Conservation (phyloP, 2,797 vertebrate genomes). For the Okamejei kenojei region DNA sequence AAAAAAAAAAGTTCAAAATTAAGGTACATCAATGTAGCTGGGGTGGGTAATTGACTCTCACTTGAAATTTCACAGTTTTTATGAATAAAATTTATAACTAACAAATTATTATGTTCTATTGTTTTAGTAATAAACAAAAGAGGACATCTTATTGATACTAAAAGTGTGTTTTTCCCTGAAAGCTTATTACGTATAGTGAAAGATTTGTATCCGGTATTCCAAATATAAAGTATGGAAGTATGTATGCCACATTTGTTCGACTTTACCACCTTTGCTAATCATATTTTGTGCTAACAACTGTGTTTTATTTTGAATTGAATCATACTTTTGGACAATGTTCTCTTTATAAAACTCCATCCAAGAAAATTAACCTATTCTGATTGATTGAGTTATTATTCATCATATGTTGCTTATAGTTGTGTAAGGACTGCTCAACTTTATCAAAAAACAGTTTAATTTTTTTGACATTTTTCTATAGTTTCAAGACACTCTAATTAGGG, state of each 20-base stretch:
- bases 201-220: background rate
- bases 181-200: background rate
- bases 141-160: background rate
- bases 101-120: background rate
- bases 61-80: background rate
- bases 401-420: background rate
- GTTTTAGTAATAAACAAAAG: background rate
- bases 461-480: conserved; percentile 59
- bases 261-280: background rate
- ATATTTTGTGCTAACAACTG: background rate
- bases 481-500: conserved; percentile 62
- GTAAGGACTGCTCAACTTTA: background rate
- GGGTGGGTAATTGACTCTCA: background rate
- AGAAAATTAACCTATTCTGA: background rate
- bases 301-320: background rate
- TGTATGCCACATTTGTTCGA: background rate
- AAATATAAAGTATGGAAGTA: background rate
- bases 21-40: background rate
- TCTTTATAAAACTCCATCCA: background rate
- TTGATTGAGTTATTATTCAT: background rate
- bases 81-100: background rate
- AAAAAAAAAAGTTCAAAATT: background rate
- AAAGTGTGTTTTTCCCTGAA: background rate
- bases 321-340: background rate
- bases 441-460: background rate